Conservation (phyloP, 2,113 vertebrate genomes). For the Microcebus tavaratra region DNA sequence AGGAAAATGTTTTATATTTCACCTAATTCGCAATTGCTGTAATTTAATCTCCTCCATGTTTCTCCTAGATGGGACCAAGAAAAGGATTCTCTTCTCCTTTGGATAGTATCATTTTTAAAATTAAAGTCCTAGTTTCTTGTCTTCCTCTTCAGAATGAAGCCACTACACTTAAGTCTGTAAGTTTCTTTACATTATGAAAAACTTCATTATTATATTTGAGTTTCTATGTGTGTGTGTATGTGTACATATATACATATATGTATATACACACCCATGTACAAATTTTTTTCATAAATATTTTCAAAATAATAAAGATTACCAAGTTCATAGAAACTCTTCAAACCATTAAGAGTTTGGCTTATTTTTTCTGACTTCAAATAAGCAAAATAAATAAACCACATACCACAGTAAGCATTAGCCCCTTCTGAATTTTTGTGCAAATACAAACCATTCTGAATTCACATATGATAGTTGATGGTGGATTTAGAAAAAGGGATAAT, state of each 20-base stretch:
- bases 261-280: background rate
- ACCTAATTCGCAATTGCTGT: background rate
- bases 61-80: background rate
- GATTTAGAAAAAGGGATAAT: background rate
- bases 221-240: no score
- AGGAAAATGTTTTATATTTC: background rate
- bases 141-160: background rate
- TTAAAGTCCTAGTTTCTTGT: background rate
- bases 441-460: background rate
- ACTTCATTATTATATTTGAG: background rate
- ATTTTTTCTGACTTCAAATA: background rate
- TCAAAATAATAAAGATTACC: background rate
- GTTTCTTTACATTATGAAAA: background rate
- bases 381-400: background rate
- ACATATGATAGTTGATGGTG: background rate
- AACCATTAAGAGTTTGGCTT: background rate
- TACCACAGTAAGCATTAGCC: background rate
- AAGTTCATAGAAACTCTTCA: background rate
- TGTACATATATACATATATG: no score
- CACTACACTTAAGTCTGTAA: background rate
- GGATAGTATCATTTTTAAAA: background rate
- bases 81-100: background rate
- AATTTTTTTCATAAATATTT: background rate
- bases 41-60: background rate
- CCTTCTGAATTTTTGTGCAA: background rate